These are phyloP conservation scores for Cecropterus lyciades DNA, from an alignment of 1,140 invertebrate species.

Conservation along the genomic window DNA sequence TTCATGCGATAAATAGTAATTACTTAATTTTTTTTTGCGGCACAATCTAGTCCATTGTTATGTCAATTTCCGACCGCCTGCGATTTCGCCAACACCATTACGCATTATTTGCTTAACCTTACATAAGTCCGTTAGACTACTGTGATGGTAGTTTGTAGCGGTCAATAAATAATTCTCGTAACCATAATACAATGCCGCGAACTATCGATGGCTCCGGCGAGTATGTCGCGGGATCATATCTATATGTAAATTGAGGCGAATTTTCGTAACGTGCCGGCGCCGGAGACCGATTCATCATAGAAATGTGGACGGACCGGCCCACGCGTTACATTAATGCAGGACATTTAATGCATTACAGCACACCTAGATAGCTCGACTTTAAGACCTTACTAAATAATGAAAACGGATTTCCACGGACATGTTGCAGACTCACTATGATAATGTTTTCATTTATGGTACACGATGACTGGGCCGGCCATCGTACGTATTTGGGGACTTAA, in stretches of 20 bases:
- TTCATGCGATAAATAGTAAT: not conserved
- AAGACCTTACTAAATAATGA: constrained; percentile 55
- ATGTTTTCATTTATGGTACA: constrained; percentile 48
- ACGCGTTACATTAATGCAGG: constrained; percentile 67
- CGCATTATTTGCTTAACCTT: constrained; percentile 34
- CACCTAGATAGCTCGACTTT: constrained; percentile 55
- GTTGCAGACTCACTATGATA: constrained; percentile 43
- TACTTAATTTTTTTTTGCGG: not conserved
- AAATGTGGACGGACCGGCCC: constrained; percentile 77
- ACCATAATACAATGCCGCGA: constrained; percentile 58
- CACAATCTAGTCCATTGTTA: not conserved
- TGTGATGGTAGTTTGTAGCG: constrained; percentile 45
- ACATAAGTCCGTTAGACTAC: constrained; percentile 39
- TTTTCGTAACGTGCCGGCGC: constrained; percentile 72
- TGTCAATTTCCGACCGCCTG: constrained; percentile 7
- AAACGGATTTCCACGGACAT: constrained; percentile 50
- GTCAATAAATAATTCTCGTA: constrained; percentile 66
- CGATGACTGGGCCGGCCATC: constrained; percentile 29
- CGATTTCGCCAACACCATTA: not conserved
- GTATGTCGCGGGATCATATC: constrained; percentile 68
- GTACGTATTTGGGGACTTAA: constrained; percentile 42
- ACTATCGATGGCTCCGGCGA: constrained; percentile 52
- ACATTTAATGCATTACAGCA: constrained; percentile 64
- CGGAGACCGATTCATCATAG: constrained; percentile 76
- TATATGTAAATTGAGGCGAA: constrained; percentile 74